These are phyloP conservation scores for Heteractis magnifica DNA, from an alignment of 92 coral and sea anemone genomes.

Conservation along the genomic window DNA sequence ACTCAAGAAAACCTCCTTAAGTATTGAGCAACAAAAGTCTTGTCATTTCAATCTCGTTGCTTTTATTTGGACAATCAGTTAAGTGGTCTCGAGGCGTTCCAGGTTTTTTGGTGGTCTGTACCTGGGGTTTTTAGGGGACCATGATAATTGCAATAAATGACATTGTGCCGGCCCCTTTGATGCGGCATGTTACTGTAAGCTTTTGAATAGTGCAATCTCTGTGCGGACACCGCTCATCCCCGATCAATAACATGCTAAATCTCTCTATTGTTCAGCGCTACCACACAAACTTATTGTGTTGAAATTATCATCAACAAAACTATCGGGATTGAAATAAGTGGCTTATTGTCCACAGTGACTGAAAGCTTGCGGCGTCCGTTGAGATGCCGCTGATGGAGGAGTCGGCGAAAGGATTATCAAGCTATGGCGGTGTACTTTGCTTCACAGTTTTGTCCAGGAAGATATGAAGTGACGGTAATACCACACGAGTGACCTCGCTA, in stretches of 20 bases:
- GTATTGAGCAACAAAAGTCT: slow-evolving; percentile 2
- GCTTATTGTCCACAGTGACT: slow-evolving; percentile 66
- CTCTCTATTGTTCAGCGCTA: slow-evolving; percentile 57
- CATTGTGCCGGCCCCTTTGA: slow-evolving; percentile 46
- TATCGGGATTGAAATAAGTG: slow-evolving; percentile 76
- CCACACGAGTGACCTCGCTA: slow-evolving; percentile 11
- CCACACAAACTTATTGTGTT: slow-evolving; percentile 72
- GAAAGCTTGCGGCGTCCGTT: slow-evolving; percentile 69
- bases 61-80: slow-evolving; percentile 27
- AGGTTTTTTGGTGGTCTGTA: slow-evolving; percentile 10
- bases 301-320: slow-evolving; percentile 90
- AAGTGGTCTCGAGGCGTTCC: slow-evolving; percentile 33
- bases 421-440: slow-evolving; percentile 79
- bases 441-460: slow-evolving; percentile 77
- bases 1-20: not conserved
- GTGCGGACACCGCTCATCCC: slow-evolving; percentile 38
- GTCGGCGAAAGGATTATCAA: slow-evolving; percentile 41
- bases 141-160: slow-evolving; percentile 34
- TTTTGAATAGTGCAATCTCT: slow-evolving; percentile 35
- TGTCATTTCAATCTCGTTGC: slow-evolving; percentile 23
- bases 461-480: slow-evolving; percentile 48
- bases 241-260: slow-evolving; percentile 59
- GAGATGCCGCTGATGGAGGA: slow-evolving; percentile 66
- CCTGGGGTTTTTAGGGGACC: slow-evolving; percentile 33
- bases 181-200: slow-evolving; percentile 25